Evolutionary conservation across 35 echinoderm and acorn worm species (phyloP).

Genomic region (Acanthaster planci): DNA sequence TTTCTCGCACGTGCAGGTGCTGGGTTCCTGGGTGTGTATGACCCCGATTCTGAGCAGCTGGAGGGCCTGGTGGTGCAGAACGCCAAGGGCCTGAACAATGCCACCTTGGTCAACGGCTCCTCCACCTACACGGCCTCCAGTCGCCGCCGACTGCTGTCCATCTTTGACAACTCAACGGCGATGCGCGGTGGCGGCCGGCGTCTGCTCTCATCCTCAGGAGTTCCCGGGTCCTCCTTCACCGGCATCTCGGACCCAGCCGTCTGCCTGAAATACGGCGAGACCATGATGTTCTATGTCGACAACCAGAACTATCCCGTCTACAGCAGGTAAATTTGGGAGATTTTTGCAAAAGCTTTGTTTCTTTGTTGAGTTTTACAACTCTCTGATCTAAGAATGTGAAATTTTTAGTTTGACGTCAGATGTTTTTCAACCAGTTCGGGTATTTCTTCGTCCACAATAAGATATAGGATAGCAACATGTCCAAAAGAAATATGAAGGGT

Average conservation of each 20-base stretch:
- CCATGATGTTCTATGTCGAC: slow-evolving; percentile 90
- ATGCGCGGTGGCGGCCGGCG: slow-evolving; percentile 12
- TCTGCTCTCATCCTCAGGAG: slow-evolving; percentile 44
- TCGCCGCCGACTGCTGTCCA: slow-evolving; percentile 28
- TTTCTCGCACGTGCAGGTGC: neutral
- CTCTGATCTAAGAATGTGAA: no score
- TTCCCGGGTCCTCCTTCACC: slow-evolving; percentile 43
- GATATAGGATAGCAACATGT: no score
- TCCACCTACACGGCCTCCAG: slow-evolving; percentile 2
- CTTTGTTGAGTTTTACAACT: no score
- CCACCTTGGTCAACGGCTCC: neutral
- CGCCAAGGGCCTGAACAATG: slow-evolving; percentile 69
- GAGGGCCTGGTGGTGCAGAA: slow-evolving; percentile 54
- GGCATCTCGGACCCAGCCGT: slow-evolving; percentile 87
- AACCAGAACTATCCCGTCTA: slow-evolving; percentile 97
- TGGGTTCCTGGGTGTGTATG: slow-evolving; percentile 54
- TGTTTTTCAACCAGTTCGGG: no score
- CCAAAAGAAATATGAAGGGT: no score
- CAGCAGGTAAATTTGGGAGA: slow-evolving; percentile 61
- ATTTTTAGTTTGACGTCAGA: no score
- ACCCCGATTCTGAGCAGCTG: slow-evolving; percentile 58
- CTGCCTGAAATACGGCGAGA: slow-evolving; percentile 93
- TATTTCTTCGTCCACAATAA: no score
- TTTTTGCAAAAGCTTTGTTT: no score
- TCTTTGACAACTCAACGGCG: slow-evolving; percentile 46